phyloP scores from a whole-genome alignment of 2,888 invertebrate genomes.

The Melanargia galathea region DNA sequence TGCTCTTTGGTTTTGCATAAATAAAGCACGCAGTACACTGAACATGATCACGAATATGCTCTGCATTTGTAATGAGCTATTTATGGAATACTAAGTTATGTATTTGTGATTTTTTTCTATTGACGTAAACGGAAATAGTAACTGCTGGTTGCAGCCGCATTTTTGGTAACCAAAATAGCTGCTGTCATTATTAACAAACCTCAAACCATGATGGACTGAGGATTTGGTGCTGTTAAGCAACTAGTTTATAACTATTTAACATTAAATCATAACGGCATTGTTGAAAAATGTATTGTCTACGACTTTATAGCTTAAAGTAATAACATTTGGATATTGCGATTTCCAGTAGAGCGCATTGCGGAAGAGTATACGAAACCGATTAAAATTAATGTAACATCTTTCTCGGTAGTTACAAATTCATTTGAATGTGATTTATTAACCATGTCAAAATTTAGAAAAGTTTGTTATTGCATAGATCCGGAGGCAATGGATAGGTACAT shows the following conservation, averaged over 20 bases:
- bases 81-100: background rate
- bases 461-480: conserved; percentile 23
- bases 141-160: too few relatives aligned
- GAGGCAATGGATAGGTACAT: conserved; percentile 56
- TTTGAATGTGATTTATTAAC: conserved; percentile 12
- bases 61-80: conserved; percentile 8
- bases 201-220: background rate
- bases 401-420: background rate
- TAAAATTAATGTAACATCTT: conserved; percentile 5
- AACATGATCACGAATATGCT: conserved; percentile 22
- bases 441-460: background rate
- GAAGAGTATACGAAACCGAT: background rate
- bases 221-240: background rate
- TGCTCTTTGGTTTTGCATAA: conserved; percentile 24
- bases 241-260: too few relatives aligned
- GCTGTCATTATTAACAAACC: too few relatives aligned
- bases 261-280: too few relatives aligned
- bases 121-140: conserved; percentile 4
- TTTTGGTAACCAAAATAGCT: too few relatives aligned
- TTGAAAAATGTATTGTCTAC: too few relatives aligned
- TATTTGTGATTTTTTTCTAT: background rate
- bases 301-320: background rate
- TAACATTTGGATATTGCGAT: background rate
- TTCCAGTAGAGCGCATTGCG: background rate
- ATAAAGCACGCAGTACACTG: conserved; percentile 22